Evolutionary conservation across 2,797 vertebrate genomes (phyloP), one percentile per base, ranked within the genome.

Genomic region (Channallabes apus): DNA sequence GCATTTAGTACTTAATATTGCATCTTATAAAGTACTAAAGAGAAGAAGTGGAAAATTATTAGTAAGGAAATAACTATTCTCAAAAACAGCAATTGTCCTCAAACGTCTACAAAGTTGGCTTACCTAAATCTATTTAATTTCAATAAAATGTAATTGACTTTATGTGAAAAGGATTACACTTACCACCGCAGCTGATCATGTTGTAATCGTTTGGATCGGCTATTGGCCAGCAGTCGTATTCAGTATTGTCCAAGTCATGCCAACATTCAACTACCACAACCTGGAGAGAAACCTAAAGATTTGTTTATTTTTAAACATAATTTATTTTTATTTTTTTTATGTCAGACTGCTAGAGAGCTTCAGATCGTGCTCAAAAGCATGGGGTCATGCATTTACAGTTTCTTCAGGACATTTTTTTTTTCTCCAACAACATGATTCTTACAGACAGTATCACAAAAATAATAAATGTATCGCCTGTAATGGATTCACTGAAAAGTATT

Each of bases 211-310:
- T 93, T 75, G 96, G 95, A 67, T 91, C 92, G 67, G 88, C 79
- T 88, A 93, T 93, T 2, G 95, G 93, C 94, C 94, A 95, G 82
- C 94, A 95, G 91, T 95, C 94, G 68, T 94, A 96, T 86, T 95
- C 94, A 4, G 90, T 93, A 91, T 92, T 95, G 90, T 95, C 94
- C 46, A 94, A 91, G 90, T 95, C 95, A 90, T 95, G 95, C 94
- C 92, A 96, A 87, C 93, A 91, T 83, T 91, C 71, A 11, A 92
- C 88, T 84, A 89, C 89, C 92, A 95, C 90, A 0, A 64, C 80
- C 87, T 83, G 32, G 64, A 35, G 18, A 82, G 67, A 11, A 75
- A 73, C 58, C 82, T 80, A 62, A 83, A 82, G 3, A 83, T 87
- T 84, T 51, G 41, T 51, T 51, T 12, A 51, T 51, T 51, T 46